Base-by-base conservation (phyloP, 2,888 invertebrate species). In the Aleiodes alternator region DNA sequence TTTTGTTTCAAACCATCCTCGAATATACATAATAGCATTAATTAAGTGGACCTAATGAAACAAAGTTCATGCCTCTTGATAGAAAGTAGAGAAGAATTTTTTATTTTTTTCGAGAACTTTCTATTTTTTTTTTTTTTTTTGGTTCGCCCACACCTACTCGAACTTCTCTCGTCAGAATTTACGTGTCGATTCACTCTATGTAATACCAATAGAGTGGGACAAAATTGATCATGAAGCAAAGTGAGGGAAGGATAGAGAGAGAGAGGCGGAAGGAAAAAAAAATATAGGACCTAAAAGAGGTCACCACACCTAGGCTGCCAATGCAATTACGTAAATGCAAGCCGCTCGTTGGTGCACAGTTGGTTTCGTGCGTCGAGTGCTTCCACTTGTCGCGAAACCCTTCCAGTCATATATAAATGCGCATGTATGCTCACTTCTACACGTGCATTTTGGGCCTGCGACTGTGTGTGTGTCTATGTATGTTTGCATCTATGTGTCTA, bases 281-380 rank as follows among this genome's bases (percentile, higher is more conserved):
- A 29, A 51, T 16, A 51, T 51, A 29, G 14, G 7, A 16, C 6
- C 16, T 16, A 68, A 64, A 64, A 68, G 50, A 68, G 68, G 68
- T 68, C 68, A 68, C 51, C 51, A 68, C 51, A 50, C 68, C 51
- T 68, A 51, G 68, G 50, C 68, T 50, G 51, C 50, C 50, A 68
- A 68, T 68, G 68, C 51, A 68, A 68, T 68, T 68, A 68, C 68
- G 68, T 68, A 68, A 68, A 68, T 68, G 68, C 68, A 68, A 43
- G 51, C 51, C 68, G 51, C 51, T 68, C 50, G 68, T 34, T 68
- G 53, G 68, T 14, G 68, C 68, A 43, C 43, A 68, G 68, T 68
- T 68, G 50, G 68, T 68, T 50, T 68, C 68, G 68, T 68, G 51
- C 68, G 68, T 68, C 31, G 51, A 68, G 68, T 68, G 51, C 68